These are phyloP conservation scores for Apodemia mormo DNA, from an alignment of 2,888 invertebrate species.

Conservation along the genomic window DNA sequence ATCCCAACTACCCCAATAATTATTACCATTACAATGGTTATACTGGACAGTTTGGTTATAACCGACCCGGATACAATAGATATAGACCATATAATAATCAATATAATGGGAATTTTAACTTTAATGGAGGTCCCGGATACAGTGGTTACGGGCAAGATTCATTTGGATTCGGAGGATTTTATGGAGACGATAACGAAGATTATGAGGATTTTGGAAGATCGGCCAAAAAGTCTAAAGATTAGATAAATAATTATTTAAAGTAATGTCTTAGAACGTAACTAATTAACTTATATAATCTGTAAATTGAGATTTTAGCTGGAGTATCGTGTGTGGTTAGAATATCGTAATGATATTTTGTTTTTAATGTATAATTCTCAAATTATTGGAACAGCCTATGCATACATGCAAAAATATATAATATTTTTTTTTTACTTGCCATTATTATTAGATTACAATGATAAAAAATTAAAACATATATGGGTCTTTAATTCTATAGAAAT, in stretches of 20 bases:
- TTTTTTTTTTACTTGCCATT: too few species aligned
- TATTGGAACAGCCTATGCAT: too few species aligned
- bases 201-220: slow-evolving; percentile 43
- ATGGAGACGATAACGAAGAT: slow-evolving; percentile 47
- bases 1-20: slow-evolving; percentile 46
- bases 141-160: slow-evolving; percentile 47
- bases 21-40: slow-evolving; percentile 45
- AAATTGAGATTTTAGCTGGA: too few species aligned
- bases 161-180: slow-evolving; percentile 42
- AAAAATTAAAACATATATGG: too few species aligned
- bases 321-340: too few species aligned
- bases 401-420: too few species aligned
- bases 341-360: too few species aligned
- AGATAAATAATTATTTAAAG: not conserved
- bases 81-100: slow-evolving; percentile 61
- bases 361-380: too few species aligned
- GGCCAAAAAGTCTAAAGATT: slow-evolving; percentile 26
- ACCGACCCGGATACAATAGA: slow-evolving; percentile 57
- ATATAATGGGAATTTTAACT: slow-evolving; percentile 71
- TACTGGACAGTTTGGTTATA: slow-evolving; percentile 35
- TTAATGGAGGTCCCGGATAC: slow-evolving; percentile 46
- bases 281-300: too few species aligned
- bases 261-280: too few species aligned
- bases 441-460: too few species aligned
- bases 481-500: too few species aligned